Evolutionary conservation across 1,140 invertebrate species (phyloP), one percentile per base, ranked within the genome.

Genomic region (Bombus confusus): DNA sequence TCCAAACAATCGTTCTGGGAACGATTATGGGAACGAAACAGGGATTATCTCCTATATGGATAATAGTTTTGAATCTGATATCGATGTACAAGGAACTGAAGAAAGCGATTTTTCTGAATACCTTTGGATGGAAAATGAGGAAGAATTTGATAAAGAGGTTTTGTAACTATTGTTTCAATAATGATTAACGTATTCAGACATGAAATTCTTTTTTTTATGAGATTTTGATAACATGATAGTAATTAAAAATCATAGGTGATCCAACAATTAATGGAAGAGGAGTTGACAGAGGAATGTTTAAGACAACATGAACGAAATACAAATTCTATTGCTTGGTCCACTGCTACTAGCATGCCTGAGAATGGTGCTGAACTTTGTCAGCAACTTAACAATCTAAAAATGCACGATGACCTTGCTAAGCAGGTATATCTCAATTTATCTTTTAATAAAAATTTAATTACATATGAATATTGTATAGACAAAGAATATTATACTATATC

Each of bases 51-150:
- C 95, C 3, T 95, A 96, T 57, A 80, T 94, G 37, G 94, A 94
- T 37, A 94, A 94, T 64, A 94, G 94, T 73, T 94, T 94, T n/a
- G 95, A 94, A 62, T 90, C 91, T 37, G 96, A 96, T 69, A 94
- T 95, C 25, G 95, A 96, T 77, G 95, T 96, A 76, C 95, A 95
- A 74, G 95, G 95, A n/a, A 93, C 95, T 37, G 94, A 95, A 64
- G 96, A 97, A 89, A 96, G 96, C 75, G 97, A 98, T 94, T 98
- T 98, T 94, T 97, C 97, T 0, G 98, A 98, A 90, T 98, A 98
- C 90, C 96, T 98, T 95, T 98, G 98, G 98, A 98, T 98, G 98
- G 98, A 98, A 93, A 97, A 98, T 92, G 97, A 98, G 93, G 98
- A 98, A 91, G 98, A 98, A 91, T 98, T 98, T 93, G 98, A 98